A percentile compares a stretch with the other conserved stretches of the same genome.
Evolutionary conservation across 2,888 invertebrate genomes (phyloP).

Genomic region (Hirtodrosophila alboralis): DNA sequence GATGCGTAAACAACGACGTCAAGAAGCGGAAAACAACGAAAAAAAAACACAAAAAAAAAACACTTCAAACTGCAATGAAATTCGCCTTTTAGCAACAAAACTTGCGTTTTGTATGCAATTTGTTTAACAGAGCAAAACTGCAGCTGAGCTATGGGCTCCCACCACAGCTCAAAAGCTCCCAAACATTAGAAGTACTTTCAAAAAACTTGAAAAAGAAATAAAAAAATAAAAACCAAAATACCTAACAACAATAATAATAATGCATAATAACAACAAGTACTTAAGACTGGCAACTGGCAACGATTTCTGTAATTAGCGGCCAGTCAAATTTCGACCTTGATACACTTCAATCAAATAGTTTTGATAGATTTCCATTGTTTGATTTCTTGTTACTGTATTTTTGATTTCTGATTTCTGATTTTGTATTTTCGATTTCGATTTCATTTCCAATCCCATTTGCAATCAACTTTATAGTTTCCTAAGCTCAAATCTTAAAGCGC

Average conservation of each 20-base stretch:
- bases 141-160: conserved; percentile 11
- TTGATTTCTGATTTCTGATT: conserved; percentile 32
- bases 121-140: conserved; percentile 77
- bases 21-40: conserved; percentile 69
- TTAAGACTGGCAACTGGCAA: conserved; percentile 40
- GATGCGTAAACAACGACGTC: conserved; percentile 61
- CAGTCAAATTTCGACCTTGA: conserved; percentile 69
- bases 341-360: conserved; percentile 76
- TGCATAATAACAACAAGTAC: conserved; percentile 60
- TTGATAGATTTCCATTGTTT: conserved; percentile 71
- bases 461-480: conserved; percentile 39
- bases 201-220: conserved; percentile 38
- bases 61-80: conserved; percentile 50
- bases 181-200: conserved; percentile 58
- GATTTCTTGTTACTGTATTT: conserved; percentile 28
- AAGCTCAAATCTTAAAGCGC: conserved; percentile 43
- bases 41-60: not conserved
- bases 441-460: conserved; percentile 38
- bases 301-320: conserved; percentile 71
- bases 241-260: conserved; percentile 42
- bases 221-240: conserved; percentile 21
- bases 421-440: conserved; percentile 52
- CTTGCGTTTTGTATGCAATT: conserved; percentile 80
- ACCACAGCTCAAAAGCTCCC: conserved; percentile 1
- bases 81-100: conserved; percentile 75